Base-by-base conservation (phyloP, 2,797 vertebrate species). In the Thamnophis elegans region DNA sequence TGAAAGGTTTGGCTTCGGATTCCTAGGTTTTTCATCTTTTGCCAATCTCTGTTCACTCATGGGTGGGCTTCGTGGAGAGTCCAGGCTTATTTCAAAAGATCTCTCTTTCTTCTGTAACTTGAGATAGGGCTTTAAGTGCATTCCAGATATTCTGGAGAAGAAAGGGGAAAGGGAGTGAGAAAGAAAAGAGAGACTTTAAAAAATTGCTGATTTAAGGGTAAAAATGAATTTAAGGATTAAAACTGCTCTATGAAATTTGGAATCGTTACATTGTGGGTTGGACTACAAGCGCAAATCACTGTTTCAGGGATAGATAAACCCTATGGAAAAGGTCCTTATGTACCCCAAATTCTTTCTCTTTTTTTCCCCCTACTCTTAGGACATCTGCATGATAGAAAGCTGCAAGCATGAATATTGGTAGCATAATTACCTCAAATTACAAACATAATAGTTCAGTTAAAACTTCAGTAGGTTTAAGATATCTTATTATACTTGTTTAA, bases 111-210 rank as follows among this genome's bases (percentile, higher is more conserved):
- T 98, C 95, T 98, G 97, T 12, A 98, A 95, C 94, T 98, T 98
- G 88, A 98, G 98, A 89, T 98, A 98, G 92, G 98, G 97, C 97
- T 98, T 99, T 96, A 99, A 97, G 97, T 98, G 98, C 99, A 99
- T 99, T 98, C 98, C 98, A 97, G 97, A 97, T 96, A 97, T 97
- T 98, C 98, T 99, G 95, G 56, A 88, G 54, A 87, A 26, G n/a
- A 36, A 56, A 56, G 16, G 54, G 8, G 28, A 6, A 51, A 56
- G 20, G 28, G 86, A 32, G 18, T 56, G 18, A 56, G 53, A 36
- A 32, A n/a, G 54, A 54, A 56, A 32, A 87, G 86, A 56, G 25
- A 47, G 1, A 47, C 10, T 25, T 82, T 82, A 12, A 82, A 47
- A 82, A 47, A 82, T 2, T 82, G 22, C 22, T 47, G 78, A 47